Base-by-base conservation (phyloP, 2,888 invertebrate species). In the Meta bourneti region DNA sequence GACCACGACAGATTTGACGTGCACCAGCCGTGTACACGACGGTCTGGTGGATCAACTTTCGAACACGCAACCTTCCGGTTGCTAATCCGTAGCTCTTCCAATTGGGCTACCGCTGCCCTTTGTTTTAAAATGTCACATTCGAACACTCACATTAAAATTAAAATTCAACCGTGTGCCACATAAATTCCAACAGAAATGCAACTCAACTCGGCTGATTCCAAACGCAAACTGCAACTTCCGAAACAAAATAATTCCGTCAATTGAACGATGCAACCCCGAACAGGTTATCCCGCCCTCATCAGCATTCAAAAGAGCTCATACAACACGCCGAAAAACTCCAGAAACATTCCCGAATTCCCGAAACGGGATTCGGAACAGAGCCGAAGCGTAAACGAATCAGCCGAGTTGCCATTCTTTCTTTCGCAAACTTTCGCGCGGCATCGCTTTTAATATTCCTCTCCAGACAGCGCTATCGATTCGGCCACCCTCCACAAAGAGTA, bases 391-490 rank as follows among this genome's bases (percentile, higher is more conserved):
- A 51, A 52, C 78, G n/a, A 52, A 51, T 16, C 51, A 78, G 19
- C 52, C 52, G 13, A 6, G n/a, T 8, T 49, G 52, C 11, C n/a
- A 78, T 2, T 78, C 79, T 34, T 34, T 34, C 49, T 77, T 74
- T 13, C 34, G 48, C 74, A 74, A 51, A 61, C 54, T 61, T 74
- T 13, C 34, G 48, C 74, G 48, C 77, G 19, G 34, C 54, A 34
- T 61, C 79, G 16, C 20, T 79, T 79, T 84, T 74, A 54, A 84
- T 72, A 83, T 84, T 82, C 82, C 82, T 49, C 75, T 84, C 75
- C 61, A 79, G 79, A 79, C 69, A 52, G 6, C 77, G 77, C 54
- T 61, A 79, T 79, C 61, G 79, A 79, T 79, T 79, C 61, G 61
- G 20, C 78, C 52, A 7, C 52, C 9, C 72, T 72, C 34, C 11